Percentiles rank a stretch among this genome's conserved stretches.
Conservation (phyloP, 2,113 vertebrate species). For the Nannospalax galili region DNA sequence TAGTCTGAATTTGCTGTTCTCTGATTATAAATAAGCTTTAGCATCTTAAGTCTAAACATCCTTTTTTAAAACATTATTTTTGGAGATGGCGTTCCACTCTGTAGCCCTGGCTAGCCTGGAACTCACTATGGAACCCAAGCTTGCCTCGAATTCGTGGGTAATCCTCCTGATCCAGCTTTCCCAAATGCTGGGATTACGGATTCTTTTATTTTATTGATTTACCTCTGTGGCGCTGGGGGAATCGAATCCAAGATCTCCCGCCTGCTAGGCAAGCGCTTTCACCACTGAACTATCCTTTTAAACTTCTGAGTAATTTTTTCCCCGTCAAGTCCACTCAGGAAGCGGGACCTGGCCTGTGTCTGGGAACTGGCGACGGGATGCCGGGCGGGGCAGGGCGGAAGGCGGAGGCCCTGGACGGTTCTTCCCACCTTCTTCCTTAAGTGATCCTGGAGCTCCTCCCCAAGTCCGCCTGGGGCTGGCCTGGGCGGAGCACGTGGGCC, state of each 20-base stretch:
- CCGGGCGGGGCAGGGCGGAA: background rate
- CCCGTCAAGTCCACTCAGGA: background rate
- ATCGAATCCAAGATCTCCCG: background rate
- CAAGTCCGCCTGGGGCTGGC: background rate
- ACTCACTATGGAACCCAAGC: background rate
- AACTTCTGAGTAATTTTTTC: background rate
- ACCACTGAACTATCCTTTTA: background rate
- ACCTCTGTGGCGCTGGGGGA: background rate
- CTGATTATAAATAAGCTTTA: background rate
- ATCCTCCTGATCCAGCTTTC: background rate
- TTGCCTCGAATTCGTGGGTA: background rate
- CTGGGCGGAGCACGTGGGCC: background rate
- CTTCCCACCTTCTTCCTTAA: background rate
- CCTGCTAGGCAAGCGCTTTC: background rate
- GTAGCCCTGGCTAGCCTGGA: background rate
- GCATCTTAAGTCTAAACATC: background rate
- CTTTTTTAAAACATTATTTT: background rate
- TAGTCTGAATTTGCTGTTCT: background rate
- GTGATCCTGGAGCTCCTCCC: background rate
- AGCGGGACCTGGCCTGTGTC: background rate
- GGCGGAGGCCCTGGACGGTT: background rate
- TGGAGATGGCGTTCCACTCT: background rate
- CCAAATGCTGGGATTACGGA: background rate
- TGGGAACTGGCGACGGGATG: background rate
- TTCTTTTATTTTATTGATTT: background rate